Evolutionary conservation across 2,113 vertebrate genomes (phyloP).

Genomic region (Malaclemys terrapin): DNA sequence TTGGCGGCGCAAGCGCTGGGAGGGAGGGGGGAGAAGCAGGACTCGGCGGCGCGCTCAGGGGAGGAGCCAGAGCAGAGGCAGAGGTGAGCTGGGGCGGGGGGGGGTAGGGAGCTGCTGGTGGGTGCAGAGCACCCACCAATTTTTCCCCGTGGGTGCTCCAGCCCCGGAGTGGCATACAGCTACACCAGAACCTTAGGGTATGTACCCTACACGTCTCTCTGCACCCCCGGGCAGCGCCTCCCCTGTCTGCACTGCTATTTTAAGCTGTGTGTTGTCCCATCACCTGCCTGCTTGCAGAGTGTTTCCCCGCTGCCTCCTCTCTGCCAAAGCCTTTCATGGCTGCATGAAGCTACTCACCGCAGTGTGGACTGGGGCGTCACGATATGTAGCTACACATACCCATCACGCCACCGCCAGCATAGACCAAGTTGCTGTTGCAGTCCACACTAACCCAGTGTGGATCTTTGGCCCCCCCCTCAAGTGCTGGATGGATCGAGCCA

Average conservation of each 20-base stretch:
- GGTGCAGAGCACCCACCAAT: too few species aligned
- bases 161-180: too few species aligned
- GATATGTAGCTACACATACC: neutral
- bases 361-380: neutral
- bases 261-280: neutral
- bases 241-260: neutral
- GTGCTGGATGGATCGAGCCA: neutral
- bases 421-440: neutral
- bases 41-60: too few species aligned
- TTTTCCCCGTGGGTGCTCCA: too few species aligned
- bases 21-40: too few species aligned
- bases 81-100: too few species aligned
- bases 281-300: neutral
- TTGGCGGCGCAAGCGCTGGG: too few species aligned
- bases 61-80: too few species aligned
- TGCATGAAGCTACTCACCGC: too few species aligned
- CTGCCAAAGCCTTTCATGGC: neutral
- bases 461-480: neutral
- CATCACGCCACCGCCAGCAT: too few species aligned
- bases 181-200: too few species aligned
- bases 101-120: too few species aligned
- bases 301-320: neutral
- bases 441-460: neutral
- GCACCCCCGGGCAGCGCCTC: neutral
- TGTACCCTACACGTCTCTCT: neutral